Conservation (phyloP, 2,888 invertebrate species). For the Perizoma flavofasciatum region DNA sequence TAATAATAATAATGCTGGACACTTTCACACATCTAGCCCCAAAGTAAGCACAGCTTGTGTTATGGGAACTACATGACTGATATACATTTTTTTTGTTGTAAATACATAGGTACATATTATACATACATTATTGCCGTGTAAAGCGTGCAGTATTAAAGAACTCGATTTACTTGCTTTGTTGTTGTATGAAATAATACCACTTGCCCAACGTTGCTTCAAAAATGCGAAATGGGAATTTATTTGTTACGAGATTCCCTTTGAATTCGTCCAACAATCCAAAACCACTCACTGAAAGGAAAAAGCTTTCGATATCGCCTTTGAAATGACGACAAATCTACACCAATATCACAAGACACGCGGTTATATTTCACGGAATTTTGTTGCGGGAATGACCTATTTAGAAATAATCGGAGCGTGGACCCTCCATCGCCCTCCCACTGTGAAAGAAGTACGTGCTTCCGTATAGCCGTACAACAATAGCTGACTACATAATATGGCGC, state of each 20-base stretch:
- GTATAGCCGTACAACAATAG: constrained; percentile 32
- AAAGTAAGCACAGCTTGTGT: too few species aligned
- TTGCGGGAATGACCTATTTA: constrained; percentile 38
- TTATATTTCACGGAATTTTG: constrained; percentile 34
- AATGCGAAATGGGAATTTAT: constrained; percentile 18
- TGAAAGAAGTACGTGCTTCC: constrained; percentile 31
- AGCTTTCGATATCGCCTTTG: constrained; percentile 33
- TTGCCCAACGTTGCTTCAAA: constrained; percentile 1
- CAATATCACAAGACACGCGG: constrained; percentile 30
- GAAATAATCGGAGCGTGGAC: constrained; percentile 32
- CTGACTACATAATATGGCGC: constrained; percentile 25
- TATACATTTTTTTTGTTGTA: too few species aligned
- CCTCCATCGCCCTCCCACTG: constrained; percentile 29
- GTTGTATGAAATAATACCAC: too few species aligned
- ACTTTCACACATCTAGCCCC: too few species aligned
- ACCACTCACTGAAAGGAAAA: constrained; percentile 29
- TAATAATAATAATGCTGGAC: too few species aligned
- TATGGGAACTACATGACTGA: too few species aligned
- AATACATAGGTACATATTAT: too few species aligned
- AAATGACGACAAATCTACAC: constrained; percentile 26
- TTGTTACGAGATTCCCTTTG: constrained; percentile 15
- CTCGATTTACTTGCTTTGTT: background rate
- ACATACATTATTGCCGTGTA: too few species aligned
- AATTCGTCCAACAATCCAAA: constrained; percentile 27
- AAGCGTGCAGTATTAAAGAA: background rate